Base-by-base conservation (phyloP, 2,888 invertebrate species). In the Eilema caniola region DNA sequence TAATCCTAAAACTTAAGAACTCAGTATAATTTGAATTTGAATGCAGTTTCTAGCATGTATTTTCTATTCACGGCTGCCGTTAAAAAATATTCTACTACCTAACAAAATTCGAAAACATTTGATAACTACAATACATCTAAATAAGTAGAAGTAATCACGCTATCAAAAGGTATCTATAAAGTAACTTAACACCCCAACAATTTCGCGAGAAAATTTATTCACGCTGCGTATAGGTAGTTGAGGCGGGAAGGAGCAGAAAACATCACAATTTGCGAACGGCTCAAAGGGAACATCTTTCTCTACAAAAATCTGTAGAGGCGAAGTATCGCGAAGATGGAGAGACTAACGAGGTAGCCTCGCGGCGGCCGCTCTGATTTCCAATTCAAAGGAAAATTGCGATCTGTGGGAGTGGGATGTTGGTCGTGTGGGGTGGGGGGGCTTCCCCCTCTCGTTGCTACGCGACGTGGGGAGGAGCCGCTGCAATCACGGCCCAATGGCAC, bases 381-480 rank as follows among this genome's bases (percentile, higher is more conserved):
- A 95, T 95, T 95, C 95, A 95, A 95, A 95, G 95, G 95, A 95
- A 95, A 95, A 95, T 95, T 95, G 95, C 95, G 94, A 95, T 95
- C 94, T 93, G 90, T 89, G 91, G 91, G 90, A 84, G 78, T 88
- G 88, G 89, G 81, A 80, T 80, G 74, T 83, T 80, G 82, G 81
- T 80, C 82, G 88, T 86, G 80, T 82, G 79, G 78, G 68, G 74
- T 79, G 89, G 86, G 80, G 77, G 88, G 90, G 92, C 25, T 70
- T 65, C 75, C 81, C 81, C 95, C 93, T 92, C 89, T 91, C 95
- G 96, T 96, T 94, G 95, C 96, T 95, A 96, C 92, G 96, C 93
- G 95, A 96, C 96, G 96, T 95, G 95, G 96, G 96, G 96, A 95
- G 96, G 96, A 95, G 96, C 90, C 94, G 91, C 95, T 89, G 92